Conservation (phyloP, 2,113 vertebrate genomes). For the Terrapene triunguis region DNA sequence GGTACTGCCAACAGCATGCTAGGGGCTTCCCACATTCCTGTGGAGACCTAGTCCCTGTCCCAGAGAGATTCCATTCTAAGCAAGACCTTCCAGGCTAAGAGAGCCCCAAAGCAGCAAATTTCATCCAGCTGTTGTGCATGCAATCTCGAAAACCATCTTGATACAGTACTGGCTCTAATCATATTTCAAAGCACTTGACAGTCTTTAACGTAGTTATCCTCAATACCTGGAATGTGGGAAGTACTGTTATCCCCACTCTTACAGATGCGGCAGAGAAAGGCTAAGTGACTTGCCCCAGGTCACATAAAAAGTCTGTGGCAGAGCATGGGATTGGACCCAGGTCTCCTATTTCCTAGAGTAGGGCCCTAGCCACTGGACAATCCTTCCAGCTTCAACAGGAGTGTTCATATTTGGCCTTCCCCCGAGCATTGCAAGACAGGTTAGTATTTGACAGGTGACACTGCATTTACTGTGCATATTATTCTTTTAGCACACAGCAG, state of each 20-base stretch:
- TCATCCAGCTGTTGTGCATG: background rate
- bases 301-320: background rate
- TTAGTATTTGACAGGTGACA: background rate
- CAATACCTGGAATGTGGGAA: background rate
- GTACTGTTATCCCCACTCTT: background rate
- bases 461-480: background rate
- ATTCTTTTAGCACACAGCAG: background rate
- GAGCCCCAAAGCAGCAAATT: background rate
- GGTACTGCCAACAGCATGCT: no score
- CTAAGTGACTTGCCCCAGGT: background rate
- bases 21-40: background rate
- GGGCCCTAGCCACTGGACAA: background rate
- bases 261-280: background rate
- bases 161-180: background rate
- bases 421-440: background rate
- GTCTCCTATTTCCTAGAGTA: background rate
- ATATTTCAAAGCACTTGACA: background rate
- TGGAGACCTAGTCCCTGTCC: background rate
- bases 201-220: background rate
- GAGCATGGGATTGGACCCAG: background rate
- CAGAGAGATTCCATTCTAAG: background rate
- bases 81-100: background rate
- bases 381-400: background rate
- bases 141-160: background rate
- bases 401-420: background rate